Evolutionary conservation across 2,113 vertebrate genomes (phyloP).

Genomic region (Mobula hypostoma): DNA sequence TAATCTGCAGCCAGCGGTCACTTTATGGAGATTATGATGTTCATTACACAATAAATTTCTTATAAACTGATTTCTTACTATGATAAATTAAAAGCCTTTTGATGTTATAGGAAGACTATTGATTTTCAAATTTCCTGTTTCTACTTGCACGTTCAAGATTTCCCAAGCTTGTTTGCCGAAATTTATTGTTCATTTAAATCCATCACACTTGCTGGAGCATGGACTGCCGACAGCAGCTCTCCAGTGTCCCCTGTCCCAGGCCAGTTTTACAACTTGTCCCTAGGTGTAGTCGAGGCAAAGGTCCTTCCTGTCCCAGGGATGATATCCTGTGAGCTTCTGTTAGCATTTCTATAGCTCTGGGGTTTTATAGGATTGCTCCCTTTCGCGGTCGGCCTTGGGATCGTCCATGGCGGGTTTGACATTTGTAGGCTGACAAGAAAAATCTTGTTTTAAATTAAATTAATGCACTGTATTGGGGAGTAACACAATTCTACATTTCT

Average conservation of each 20-base stretch:
- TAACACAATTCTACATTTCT: neutral
- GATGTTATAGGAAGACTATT: neutral
- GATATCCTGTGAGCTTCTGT: no score
- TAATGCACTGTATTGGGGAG: neutral
- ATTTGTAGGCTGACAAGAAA: no score
- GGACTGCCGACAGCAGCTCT: no score
- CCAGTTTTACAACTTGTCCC: neutral
- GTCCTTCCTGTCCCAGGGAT: no score
- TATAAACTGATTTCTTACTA: neutral
- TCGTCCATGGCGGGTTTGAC: no score
- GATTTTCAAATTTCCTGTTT: neutral
- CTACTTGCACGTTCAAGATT: neutral
- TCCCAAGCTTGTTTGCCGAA: neutral
- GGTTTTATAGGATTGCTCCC: no score
- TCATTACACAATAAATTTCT: neutral
- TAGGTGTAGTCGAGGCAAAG: no score
- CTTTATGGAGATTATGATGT: neutral
- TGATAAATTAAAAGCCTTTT: neutral
- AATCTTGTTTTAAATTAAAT: neutral
- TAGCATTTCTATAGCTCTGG: no score
- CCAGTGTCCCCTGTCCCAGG: neutral
- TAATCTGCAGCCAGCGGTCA: neutral
- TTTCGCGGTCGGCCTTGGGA: no score
- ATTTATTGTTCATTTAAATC: no score
- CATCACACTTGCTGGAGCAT: no score